Evolutionary conservation across 2,888 invertebrate species (phyloP), one percentile per base, ranked within the genome.

Genomic region (Noctuana brunneofusca): DNA sequence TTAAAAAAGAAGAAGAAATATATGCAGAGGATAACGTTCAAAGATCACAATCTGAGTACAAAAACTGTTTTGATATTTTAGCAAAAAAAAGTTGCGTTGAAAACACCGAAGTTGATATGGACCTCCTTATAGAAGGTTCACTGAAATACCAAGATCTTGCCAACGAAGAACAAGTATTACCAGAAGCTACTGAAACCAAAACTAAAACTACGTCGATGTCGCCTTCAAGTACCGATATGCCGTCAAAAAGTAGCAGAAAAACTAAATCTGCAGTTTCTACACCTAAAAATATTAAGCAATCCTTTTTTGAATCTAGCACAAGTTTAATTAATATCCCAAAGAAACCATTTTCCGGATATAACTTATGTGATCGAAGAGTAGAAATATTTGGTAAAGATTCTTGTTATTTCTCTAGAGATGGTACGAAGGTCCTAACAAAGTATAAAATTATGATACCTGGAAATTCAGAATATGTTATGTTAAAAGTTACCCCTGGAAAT

Each of bases 351-450:
- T 72, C 75, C 38, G 90, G 87, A 2, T 92, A 89, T 66, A 75
- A 89, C 72, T 79, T 91, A 66, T 82, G 87, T 22, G 81, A 89
- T 24, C 76, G 90, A 71, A 79, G 91, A 71, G 83, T 89, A 1
- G 89, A 90, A 78, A 80, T 85, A 16, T 86, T 89, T 68, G 91
- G 92, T 11, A 87, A 85, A 79, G 83, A 89, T 71, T 75, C 78
- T 1, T 74, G 75, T 59, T 92, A 72, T 75, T 89, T 84, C 75
- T 87, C 90, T 38, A 80, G 77, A 71, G 90, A 90, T 66, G 90
- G 89, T 1, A 86, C 87, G 16, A 76, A 76, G 59, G 73, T 89
- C 14, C 72, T 71, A 8, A 82, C 74, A 70, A 73, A 70, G 66
- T 89, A 90, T 69, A 83, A 77, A 52, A 75, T 87, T 63, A 71